Evolutionary conservation across 2,888 invertebrate species (phyloP), one percentile per base, ranked within the genome.

Genomic region (Pseudococcus jackbeardsleyi): DNA sequence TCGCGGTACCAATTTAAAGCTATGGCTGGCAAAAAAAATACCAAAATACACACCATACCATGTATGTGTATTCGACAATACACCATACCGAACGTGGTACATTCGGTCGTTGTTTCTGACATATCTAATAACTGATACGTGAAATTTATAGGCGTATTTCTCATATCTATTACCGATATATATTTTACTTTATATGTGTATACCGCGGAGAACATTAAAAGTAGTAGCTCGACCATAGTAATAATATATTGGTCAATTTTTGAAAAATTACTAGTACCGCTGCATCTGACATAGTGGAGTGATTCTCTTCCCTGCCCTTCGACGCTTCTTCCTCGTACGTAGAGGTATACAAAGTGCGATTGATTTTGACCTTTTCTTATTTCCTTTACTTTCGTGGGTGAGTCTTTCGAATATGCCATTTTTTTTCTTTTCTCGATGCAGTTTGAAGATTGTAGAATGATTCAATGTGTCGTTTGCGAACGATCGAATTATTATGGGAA

Each of bases 61-160:
- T 33, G 72, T 26, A 54, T n/a, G 54, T 54, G 54, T 54, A 54
- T 54, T 54, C n/a, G 54, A 54, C 54, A 54, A 54, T 68, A 26
- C 12, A 68, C 68, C 26, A 68, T 68, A 11, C 11, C 19, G 5
- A 19, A 7, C 11, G 48, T 50, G 26, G 26, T 26, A 68, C 68
- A 77, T 17, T 42, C n/a, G 77, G 17, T 77, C 39, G 39, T 33
- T 77, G 77, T 77, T 77, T 77, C n/a, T 77, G 77, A 77, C 77
- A 77, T 77, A 42, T 77, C 42, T 42, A 77, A 77, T 77, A 77
- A 77, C 77, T 42, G 77, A 77, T 77, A 77, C 77, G 77, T 77
- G n/a, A 77, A 77, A 77, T 77, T 77, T 77, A 77, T 77, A 77
- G 77, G 77, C 77, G 42, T n/a, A 77, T 77, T 77, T 77, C 77